Evolutionary conservation across 2,797 vertebrate genomes (phyloP), one percentile per base, ranked within the genome.

Genomic region (Ciconia nigra): DNA sequence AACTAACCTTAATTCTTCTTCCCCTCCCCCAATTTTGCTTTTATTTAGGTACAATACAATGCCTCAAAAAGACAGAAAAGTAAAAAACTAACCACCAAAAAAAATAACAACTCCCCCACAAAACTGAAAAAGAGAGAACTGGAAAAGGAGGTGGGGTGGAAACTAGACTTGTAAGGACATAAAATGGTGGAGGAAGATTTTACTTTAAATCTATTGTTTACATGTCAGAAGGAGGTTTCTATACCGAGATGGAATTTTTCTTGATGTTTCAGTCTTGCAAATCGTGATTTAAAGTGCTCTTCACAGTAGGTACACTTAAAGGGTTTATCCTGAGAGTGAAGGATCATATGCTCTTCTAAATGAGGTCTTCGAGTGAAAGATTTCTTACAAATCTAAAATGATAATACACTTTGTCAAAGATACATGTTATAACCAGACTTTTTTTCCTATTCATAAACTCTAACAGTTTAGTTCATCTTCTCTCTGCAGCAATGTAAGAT

Each of bases 291-390:
- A 96, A 99, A 99, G 98, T 99, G 98, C 87, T 99, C 99, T 39
- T 99, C 99, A 63, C 99, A 99, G 97, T 99, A 99, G 80, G 99
- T 98, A 89, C 99, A 99, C 96, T 99, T 99, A 85, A 99, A 99
- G 49, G 99, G 99, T 77, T 99, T 99, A 97, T 99, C 99, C 96
- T 99, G 99, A 85, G 99, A 99, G 97, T 99, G 99, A 59, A 99
- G 98, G 93, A 99, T 99, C 99, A 99, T 99, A 97, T 99, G 99
- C 92, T 99, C 99, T 94, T 99, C 99, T 94, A 99, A 98, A 80
- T 99, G 99, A 84, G 99, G 99, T 91, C 99, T 98, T 81, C 99
- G 99, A 69, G 99, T 99, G 97, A 99, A 99, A 62, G 98, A 99
- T 96, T 99, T 99, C 96, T 99, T 99, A 96, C 99, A 99, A 96